Evolutionary conservation across 2,888 invertebrate species (phyloP), one percentile per base, ranked within the genome.

Genomic region (Calameuta pallipes): DNA sequence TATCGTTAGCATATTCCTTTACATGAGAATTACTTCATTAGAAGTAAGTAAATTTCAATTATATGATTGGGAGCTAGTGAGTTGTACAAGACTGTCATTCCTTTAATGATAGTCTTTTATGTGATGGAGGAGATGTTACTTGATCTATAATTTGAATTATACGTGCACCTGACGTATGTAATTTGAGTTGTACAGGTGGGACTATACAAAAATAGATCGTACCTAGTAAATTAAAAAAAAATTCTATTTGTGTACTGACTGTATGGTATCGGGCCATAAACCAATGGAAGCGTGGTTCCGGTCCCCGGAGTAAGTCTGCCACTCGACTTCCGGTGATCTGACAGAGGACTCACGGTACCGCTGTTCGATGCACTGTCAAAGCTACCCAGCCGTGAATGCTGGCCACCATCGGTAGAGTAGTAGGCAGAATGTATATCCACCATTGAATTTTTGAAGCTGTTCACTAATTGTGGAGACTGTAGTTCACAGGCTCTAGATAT

Each of bases 211-310:
- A 56, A 23, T 1, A 9, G 23, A 56, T 56, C 23, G 56, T 56
- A 9, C 23, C 12, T 71, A 34, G 71, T 71, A 31, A 71, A 71
- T 71, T n/a, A 1, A 15, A 34, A 31, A 71, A 31, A 71, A 33
- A 11, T n/a, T 56, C 2, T 71, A 34, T 71, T 31, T 71, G 75
- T 82, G 88, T 94, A 96, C 96, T 95, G 94, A 96, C 96, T 96
- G 92, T 95, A 95, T 80, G 95, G 95, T 85, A 94, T 93, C 84
- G 95, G 95, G 82, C 95, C 95, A 91, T 96, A 96, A 85, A 96
- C 94, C 90, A 95, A 93, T 81, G 96, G 95, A 92, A 95, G 94
- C 89, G 94, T 93, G 84, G 94, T 92, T 85, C 93, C 92, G 83
- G 92, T 89, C 82, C 85, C 85, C 77, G 85, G 79, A 74, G 73